These are phyloP conservation scores for Hirtodrosophila alboralis DNA, from an alignment of 2,888 invertebrate species.

Conservation along the genomic window DNA sequence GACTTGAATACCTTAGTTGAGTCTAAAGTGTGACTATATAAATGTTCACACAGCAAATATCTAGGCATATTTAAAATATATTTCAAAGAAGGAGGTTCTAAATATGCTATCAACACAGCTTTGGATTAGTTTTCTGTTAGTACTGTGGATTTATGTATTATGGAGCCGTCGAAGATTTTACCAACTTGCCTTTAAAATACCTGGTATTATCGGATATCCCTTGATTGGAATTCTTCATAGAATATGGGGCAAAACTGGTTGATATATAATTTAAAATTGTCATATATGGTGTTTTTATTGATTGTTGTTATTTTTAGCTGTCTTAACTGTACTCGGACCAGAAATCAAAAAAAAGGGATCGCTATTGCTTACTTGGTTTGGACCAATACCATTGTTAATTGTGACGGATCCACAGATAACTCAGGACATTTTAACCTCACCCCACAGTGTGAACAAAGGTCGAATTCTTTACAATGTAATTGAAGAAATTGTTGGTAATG, in stretches of 20 bases:
- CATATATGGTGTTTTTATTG: no score
- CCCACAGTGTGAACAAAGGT: slow-evolving; percentile 59
- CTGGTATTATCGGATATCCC: slow-evolving; percentile 72
- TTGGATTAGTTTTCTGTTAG: slow-evolving; percentile 32
- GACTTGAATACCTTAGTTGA: no score
- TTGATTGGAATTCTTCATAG: slow-evolving; percentile 58
- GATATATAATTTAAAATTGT: not conserved
- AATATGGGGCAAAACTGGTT: not conserved
- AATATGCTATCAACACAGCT: slow-evolving; percentile 30
- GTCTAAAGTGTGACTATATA: slow-evolving; percentile 8
- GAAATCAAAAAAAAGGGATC: slow-evolving; percentile 52
- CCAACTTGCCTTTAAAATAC: slow-evolving; percentile 57
- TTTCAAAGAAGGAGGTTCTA: no score
- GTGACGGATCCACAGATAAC: slow-evolving; percentile 63
- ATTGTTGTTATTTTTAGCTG: not conserved
- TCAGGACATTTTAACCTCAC: slow-evolving; percentile 66
- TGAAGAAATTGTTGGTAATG: slow-evolving; percentile 60
- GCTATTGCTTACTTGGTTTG: slow-evolving; percentile 64
- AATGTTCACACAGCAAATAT: slow-evolving; percentile 4
- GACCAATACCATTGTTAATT: slow-evolving; percentile 68
- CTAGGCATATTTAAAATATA: not conserved
- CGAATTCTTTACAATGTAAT: slow-evolving; percentile 52
- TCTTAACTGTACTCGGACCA: not conserved
- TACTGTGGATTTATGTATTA: slow-evolving; percentile 59
- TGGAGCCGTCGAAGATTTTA: slow-evolving; percentile 73